These are phyloP conservation scores for Tinea trinotella DNA, from an alignment of 2,888 invertebrate genomes.

Conservation along the genomic window DNA sequence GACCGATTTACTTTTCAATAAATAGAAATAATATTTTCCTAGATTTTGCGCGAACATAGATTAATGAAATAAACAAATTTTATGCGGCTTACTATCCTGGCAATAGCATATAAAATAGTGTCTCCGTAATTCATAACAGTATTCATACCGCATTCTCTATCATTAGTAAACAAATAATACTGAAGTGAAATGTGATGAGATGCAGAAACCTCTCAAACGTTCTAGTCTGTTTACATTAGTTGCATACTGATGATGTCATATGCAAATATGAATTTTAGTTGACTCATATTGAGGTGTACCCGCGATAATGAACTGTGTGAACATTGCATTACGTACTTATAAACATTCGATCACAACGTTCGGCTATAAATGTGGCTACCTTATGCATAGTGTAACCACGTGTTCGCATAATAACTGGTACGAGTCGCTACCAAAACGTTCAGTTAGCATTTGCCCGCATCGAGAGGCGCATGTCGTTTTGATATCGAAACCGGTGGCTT, in stretches of 20 bases:
- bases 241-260: slow-evolving; percentile 59
- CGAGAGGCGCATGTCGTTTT: slow-evolving; percentile 52
- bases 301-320: slow-evolving; percentile 41
- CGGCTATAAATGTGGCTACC: neutral
- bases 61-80: no score
- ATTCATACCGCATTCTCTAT: neutral
- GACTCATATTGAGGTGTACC: slow-evolving; percentile 40
- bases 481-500: slow-evolving; percentile 30
- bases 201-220: slow-evolving; percentile 20
- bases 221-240: slow-evolving; percentile 39
- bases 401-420: slow-evolving; percentile 70
- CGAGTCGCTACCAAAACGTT: slow-evolving; percentile 44
- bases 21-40: no score
- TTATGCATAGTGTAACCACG: slow-evolving; percentile 44
- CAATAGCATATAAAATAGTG: no score
- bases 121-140: no score
- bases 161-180: neutral
- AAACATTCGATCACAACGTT: neutral
- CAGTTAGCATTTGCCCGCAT: slow-evolving; percentile 62
- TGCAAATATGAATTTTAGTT: slow-evolving; percentile 55
- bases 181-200: slow-evolving; percentile 10
- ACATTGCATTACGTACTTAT: neutral
- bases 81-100: no score
- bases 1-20: no score
- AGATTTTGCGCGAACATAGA: no score